Evolutionary conservation across 2,888 invertebrate species (phyloP).

Genomic region (Tetragnatha montana): DNA sequence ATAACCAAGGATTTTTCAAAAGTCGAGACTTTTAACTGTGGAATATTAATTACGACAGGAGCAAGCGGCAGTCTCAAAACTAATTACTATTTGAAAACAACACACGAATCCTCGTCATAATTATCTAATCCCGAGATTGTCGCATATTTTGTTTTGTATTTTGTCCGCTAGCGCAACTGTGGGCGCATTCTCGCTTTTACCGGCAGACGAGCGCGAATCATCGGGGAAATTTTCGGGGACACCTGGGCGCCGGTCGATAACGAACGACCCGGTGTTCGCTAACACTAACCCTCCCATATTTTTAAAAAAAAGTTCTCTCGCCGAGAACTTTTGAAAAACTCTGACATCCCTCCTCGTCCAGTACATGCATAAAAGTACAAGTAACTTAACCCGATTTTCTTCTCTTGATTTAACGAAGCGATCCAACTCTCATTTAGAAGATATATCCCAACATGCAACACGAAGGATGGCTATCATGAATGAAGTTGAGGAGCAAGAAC

Average conservation of each 20-base stretch:
- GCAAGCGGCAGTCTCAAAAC: too few species aligned
- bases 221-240: neutral
- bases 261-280: neutral
- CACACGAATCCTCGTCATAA: too few species aligned
- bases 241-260: slow-evolving; percentile 44
- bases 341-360: slow-evolving; percentile 1
- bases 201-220: slow-evolving; percentile 34
- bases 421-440: slow-evolving; percentile 68
- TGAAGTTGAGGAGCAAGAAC: slow-evolving; percentile 89
- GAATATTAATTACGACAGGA: too few species aligned
- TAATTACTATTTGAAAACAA: too few species aligned
- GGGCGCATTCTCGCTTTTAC: slow-evolving; percentile 29
- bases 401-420: slow-evolving; percentile 66
- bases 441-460: slow-evolving; percentile 71
- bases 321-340: neutral
- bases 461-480: slow-evolving; percentile 78
- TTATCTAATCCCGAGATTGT: too few species aligned
- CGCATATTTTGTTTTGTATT: too few species aligned
- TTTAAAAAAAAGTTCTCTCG: neutral
- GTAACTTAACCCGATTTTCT: slow-evolving; percentile 66
- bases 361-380: slow-evolving; percentile 68
- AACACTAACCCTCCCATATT: neutral
- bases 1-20: too few species aligned
- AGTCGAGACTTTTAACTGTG: too few species aligned
- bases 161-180: slow-evolving; percentile 2